Evolutionary conservation across 2,797 vertebrate genomes (phyloP), one percentile per base, ranked within the genome.

Genomic region (Molossus molossus): DNA sequence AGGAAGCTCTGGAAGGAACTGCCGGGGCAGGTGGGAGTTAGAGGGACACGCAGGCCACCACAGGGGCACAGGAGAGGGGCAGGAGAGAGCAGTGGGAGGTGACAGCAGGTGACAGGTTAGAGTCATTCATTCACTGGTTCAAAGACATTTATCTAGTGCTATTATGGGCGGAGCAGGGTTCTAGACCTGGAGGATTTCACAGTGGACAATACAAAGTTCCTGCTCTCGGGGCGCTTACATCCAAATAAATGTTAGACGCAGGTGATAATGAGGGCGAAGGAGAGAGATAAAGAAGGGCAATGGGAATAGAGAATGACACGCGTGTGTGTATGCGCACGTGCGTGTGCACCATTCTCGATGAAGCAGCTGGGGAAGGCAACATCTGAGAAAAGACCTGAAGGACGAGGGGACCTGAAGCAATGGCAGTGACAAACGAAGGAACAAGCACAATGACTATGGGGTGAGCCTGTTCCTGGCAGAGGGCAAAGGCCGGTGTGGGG

Each of bases 291-390:
- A 79, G 87, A 29, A 55, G n/a, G 27, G 4, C n/a, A 2, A 8
- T 0, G 53, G 55, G 45, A 33, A 27, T 0, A 33, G 33, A 53
- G 29, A 69, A 60, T 0, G 9, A 23, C 2, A 1, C 7, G 0
- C 1, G 33, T 1, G 23, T 6, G 2, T 3, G 15, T 3, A 11
- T 0, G 7, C 0, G 12, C 1, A 1, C 0, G 20, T 13, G 11
- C 3, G 5, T 7, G 12, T 7, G 1, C 1, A 1, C 65, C 76
- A 11, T 21, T 55, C 55, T 17, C 20, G 9, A 37, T 2, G 18
- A 45, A 64, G 25, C 15, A 3, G 17, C 33, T 3, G 23, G 10
- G 69, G 37, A 80, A 72, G 10, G 27, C 0, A 57, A 21, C 72
- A 57, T 17, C 40, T 87, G 60, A 84, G 37, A 50, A 27, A 37